A percentile compares a stretch with the other conserved stretches of the same genome.
These are phyloP conservation scores for Sebastes goodei DNA, from an alignment of 2,797 vertebrate species.

Conservation along the genomic window DNA sequence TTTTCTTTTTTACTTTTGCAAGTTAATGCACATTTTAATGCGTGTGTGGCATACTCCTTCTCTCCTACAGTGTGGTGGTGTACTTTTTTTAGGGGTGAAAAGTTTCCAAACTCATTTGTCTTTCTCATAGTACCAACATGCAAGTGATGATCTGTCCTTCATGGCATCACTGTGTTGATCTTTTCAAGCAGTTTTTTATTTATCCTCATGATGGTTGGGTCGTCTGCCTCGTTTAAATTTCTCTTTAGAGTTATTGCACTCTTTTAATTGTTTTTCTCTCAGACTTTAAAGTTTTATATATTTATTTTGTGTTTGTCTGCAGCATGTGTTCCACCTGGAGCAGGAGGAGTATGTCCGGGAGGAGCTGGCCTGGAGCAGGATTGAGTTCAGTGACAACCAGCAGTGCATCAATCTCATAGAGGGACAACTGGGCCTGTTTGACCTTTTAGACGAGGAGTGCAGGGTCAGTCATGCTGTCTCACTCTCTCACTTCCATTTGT, in stretches of 20 bases:
- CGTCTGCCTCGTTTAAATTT: background rate
- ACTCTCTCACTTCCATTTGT: background rate
- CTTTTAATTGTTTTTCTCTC: background rate
- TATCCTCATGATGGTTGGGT: background rate
- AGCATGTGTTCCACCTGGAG: constrained; percentile 88
- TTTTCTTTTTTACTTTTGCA: background rate
- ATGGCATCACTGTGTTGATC: background rate
- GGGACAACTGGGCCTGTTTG: constrained; percentile 82
- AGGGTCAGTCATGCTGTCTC: constrained; percentile 62
- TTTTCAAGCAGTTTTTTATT: background rate
- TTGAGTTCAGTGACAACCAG: constrained; percentile 87
- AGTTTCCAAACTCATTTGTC: background rate
- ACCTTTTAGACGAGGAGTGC: constrained; percentile 87
- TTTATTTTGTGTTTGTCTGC: constrained; percentile 8
- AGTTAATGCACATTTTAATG: background rate
- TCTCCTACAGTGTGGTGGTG: background rate
- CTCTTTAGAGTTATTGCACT: background rate
- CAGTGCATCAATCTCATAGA: constrained; percentile 84
- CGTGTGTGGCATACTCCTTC: background rate
- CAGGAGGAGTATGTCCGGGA: constrained; percentile 87
- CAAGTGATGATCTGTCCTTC: background rate
- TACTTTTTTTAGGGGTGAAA: background rate
- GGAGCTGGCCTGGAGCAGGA: constrained; percentile 84
- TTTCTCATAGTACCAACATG: background rate
- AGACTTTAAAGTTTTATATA: background rate